phyloP scores from a whole-genome alignment of 2,113 vertebrate genomes.

The Pampusana beccarii region DNA sequence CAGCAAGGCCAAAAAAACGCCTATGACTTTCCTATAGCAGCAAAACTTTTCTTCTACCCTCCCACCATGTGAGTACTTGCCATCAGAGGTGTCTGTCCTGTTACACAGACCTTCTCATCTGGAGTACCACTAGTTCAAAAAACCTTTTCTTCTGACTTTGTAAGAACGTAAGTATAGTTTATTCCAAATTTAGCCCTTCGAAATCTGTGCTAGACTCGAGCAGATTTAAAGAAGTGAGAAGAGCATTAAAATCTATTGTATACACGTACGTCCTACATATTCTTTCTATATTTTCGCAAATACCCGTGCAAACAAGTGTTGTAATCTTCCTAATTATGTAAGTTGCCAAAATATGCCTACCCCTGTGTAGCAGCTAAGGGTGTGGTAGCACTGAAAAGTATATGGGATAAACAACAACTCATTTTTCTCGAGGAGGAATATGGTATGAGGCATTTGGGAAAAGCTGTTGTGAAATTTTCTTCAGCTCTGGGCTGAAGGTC shows the following conservation, averaged over 20 bases:
- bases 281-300: background rate
- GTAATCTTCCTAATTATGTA: background rate
- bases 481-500: background rate
- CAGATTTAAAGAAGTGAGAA: background rate
- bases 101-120: background rate
- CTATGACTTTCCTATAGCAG: background rate
- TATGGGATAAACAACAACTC: background rate
- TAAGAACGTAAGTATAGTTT: background rate
- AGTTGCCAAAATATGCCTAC: background rate
- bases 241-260: background rate
- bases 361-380: background rate
- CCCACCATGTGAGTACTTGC: background rate
- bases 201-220: accelerated
- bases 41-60: background rate
- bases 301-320: background rate
- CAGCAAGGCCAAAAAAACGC: background rate
- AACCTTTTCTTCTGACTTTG: background rate
- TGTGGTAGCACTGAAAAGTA: background rate
- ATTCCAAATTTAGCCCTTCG: background rate
- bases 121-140: background rate
- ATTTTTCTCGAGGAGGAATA: background rate
- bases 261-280: background rate
- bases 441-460: background rate
- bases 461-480: background rate
- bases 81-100: background rate